Evolutionary conservation across 2,888 invertebrate genomes (phyloP).

Genomic region (Pollenia angustigena): DNA sequence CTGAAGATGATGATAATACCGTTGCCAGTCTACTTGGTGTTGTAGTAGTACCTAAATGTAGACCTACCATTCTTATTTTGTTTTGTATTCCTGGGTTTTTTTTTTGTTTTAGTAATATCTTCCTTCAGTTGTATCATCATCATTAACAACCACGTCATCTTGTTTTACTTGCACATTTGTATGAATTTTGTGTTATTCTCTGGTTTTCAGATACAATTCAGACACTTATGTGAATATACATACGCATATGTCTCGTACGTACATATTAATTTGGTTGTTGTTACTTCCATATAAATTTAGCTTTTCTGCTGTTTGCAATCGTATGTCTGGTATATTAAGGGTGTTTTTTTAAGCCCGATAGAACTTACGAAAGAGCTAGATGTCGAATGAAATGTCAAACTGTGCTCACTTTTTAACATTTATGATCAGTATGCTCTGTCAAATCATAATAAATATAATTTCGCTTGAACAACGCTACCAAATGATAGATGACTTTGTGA

Average conservation of each 20-base stretch:
- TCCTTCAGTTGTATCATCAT: background rate
- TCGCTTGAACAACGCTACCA: no score
- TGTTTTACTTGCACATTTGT: constrained; percentile 12
- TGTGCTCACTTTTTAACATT: no score
- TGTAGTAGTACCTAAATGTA: constrained; percentile 1
- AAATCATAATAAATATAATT: no score
- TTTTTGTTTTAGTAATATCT: constrained; percentile 19
- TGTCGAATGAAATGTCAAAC: no score
- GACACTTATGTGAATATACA: constrained; percentile 12
- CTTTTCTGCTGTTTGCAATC: constrained; percentile 33
- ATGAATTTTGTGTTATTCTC: constrained; percentile 31
- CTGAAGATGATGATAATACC: constrained; percentile 62
- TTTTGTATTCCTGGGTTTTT: background rate
- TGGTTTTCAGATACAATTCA: constrained; percentile 41
- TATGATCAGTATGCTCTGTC: no score
- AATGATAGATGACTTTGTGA: no score
- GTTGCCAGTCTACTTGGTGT: constrained; percentile 56
- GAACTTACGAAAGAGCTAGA: no score
- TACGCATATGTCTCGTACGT: background rate
- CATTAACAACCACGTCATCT: constrained; percentile 27
- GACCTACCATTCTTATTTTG: constrained; percentile 5
- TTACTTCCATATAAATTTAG: constrained; percentile 43
- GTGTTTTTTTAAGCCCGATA: no score
- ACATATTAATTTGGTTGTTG: constrained; percentile 26
- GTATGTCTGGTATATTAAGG: background rate